These are phyloP conservation scores for Tenualosa ilisha DNA, from an alignment of 2,797 vertebrate genomes.

Conservation along the genomic window DNA sequence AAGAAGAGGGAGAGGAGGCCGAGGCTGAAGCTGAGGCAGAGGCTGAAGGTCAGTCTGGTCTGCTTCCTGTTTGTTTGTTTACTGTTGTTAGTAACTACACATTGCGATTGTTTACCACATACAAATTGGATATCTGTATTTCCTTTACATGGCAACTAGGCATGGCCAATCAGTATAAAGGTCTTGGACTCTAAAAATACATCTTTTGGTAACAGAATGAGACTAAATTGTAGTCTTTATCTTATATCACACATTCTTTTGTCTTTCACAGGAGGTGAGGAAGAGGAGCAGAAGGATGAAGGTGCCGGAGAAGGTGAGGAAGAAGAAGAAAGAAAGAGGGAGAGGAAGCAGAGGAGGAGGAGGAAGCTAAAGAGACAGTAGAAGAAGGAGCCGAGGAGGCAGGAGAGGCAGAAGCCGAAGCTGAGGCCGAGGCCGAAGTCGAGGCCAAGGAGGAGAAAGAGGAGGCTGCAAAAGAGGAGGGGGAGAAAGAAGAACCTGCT, in stretches of 20 bases:
- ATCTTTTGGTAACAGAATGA: background rate
- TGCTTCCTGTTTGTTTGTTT: background rate
- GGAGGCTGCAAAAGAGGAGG: conserved; percentile 33
- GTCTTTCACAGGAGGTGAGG: conserved; percentile 28
- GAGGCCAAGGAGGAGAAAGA: conserved; percentile 28
- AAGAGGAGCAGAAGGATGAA: conserved; percentile 41
- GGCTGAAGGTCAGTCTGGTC: conserved; percentile 4
- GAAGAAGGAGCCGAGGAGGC: conserved; percentile 30
- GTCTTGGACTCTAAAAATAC: background rate
- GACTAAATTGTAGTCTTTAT: background rate
- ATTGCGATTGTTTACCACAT: background rate
- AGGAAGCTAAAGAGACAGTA: conserved; percentile 24
- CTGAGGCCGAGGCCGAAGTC: background rate
- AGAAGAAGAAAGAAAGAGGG: conserved; percentile 41
- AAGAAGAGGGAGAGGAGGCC: conserved; percentile 33
- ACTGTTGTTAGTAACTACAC: background rate
- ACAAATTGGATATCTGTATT: background rate
- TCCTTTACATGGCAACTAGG: background rate
- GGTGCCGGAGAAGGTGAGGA: conserved; percentile 34
- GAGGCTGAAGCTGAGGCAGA: conserved; percentile 36
- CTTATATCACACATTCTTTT: background rate
- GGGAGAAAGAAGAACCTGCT: conserved; percentile 25
- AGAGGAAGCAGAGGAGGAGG: conserved; percentile 26
- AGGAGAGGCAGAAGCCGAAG: background rate
- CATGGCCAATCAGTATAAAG: background rate